Percentiles rank a stretch among this genome's conserved stretches.
phyloP scores from a whole-genome alignment of 2,113 vertebrate genomes.

The Cephalopterus ornatus region DNA sequence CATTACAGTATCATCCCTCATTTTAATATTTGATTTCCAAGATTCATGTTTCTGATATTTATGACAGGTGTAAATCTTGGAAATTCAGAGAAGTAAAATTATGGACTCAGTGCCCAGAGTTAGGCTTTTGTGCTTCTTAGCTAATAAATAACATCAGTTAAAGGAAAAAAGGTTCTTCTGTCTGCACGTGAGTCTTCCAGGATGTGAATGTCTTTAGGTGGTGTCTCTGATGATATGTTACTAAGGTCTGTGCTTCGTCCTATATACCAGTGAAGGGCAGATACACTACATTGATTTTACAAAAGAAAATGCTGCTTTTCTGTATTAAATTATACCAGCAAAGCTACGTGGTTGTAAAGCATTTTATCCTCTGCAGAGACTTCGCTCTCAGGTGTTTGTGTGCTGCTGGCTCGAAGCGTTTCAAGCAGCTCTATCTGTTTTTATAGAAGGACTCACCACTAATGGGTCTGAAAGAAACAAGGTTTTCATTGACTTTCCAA shows the following conservation, averaged over 20 bases:
- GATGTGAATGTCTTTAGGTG: background rate
- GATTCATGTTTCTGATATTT: constrained; percentile 22
- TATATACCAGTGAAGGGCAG: background rate
- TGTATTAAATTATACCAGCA: background rate
- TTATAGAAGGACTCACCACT: background rate
- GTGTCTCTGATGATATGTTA: background rate
- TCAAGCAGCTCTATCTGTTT: background rate
- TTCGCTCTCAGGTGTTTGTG: background rate
- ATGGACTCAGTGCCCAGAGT: background rate
- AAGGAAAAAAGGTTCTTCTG: background rate
- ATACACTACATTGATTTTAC: background rate
- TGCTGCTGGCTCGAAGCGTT: background rate
- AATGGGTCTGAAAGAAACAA: constrained; percentile 19
- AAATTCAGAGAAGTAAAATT: background rate
- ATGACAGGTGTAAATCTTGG: constrained; percentile 18
- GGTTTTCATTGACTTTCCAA: constrained; percentile 54
- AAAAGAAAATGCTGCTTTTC: background rate
- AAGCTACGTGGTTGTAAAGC: background rate
- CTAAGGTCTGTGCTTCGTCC: background rate
- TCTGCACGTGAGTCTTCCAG: background rate
- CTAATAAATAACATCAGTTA: background rate
- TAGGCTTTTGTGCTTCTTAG: background rate
- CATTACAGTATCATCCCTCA: background rate
- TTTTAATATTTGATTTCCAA: constrained; percentile 57
- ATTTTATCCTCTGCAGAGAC: background rate